Conservation (phyloP, 23 tunicate genomes). For the Halocynthia roretzi region DNA sequence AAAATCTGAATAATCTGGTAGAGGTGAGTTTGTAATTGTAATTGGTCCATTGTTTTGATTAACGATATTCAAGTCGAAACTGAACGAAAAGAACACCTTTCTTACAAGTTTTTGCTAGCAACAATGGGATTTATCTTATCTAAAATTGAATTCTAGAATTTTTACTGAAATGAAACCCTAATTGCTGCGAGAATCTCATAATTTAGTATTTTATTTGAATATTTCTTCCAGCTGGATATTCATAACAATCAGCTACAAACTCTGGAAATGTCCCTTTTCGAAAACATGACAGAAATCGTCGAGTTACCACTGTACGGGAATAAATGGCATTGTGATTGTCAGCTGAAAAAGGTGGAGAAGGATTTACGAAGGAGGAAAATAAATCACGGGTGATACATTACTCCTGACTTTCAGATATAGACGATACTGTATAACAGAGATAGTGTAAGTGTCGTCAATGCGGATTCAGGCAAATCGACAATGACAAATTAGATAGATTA, state of each 20-base stretch:
- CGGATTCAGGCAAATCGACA: too few species aligned
- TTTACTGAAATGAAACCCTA: too few species aligned
- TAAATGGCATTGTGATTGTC: conserved; percentile 57
- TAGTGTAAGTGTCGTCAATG: too few species aligned
- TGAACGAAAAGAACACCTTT: too few species aligned
- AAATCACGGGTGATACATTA: conserved; percentile 13
- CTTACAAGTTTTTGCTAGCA: too few species aligned
- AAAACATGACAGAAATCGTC: conserved; percentile 7
- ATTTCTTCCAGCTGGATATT: conserved; percentile 25
- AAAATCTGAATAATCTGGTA: conserved; percentile 1
- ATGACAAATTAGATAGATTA: too few species aligned
- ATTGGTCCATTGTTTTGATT: neutral
- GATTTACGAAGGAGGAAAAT: conserved; percentile 14
- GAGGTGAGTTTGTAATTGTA: conserved; percentile 14
- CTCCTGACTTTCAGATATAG: neutral
- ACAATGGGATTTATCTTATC: too few species aligned
- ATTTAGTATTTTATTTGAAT: too few species aligned
- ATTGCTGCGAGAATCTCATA: too few species aligned
- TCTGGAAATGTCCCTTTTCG: conserved; percentile 37
- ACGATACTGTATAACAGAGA: too few species aligned
- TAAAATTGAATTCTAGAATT: too few species aligned
- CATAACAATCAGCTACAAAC: conserved; percentile 49
- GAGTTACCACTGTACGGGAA: conserved; percentile 23
- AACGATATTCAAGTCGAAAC: neutral
- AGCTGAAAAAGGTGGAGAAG: conserved; percentile 25